Conservation (phyloP, 2,888 invertebrate genomes). For the Horisme vitalbata region DNA sequence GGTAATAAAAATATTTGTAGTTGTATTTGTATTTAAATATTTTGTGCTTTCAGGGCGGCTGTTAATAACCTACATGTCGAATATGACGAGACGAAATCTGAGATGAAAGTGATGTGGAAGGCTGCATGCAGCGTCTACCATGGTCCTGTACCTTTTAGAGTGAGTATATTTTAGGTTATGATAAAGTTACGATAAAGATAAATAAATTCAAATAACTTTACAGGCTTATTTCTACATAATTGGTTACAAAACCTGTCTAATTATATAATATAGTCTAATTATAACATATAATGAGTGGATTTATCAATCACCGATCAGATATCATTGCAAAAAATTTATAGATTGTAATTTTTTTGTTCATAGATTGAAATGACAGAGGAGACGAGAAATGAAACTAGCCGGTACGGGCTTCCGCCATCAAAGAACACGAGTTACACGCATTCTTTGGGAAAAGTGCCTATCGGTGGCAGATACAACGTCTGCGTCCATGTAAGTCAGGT, state of each 20-base stretch:
- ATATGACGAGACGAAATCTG: slow-evolving; percentile 48
- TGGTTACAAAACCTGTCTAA: too few species aligned
- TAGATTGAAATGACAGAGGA: slow-evolving; percentile 67
- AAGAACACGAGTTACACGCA: slow-evolving; percentile 75
- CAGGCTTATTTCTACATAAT: too few species aligned
- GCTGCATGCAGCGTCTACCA: slow-evolving; percentile 84
- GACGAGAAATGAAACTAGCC: slow-evolving; percentile 56
- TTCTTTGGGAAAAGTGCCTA: slow-evolving; percentile 75
- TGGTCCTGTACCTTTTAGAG: slow-evolving; percentile 80
- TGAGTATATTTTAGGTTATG: slow-evolving; percentile 60
- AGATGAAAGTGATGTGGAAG: slow-evolving; percentile 86
- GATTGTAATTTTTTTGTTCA: slow-evolving; percentile 9
- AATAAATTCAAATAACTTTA: too few species aligned
- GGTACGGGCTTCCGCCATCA: slow-evolving; percentile 75
- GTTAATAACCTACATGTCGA: slow-evolving; percentile 85
- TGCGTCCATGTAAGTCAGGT: slow-evolving; percentile 72
- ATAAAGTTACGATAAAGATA: background rate
- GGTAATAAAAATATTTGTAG: too few species aligned
- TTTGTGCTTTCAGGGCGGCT: slow-evolving; percentile 75
- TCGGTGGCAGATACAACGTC: slow-evolving; percentile 79
- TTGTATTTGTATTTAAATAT: background rate
- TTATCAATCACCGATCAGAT: too few species aligned
- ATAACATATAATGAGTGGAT: too few species aligned
- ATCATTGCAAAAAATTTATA: too few species aligned
- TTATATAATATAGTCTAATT: too few species aligned